Evolutionary conservation across 2,888 invertebrate species (phyloP).

Genomic region (Lomographa bimaculata): DNA sequence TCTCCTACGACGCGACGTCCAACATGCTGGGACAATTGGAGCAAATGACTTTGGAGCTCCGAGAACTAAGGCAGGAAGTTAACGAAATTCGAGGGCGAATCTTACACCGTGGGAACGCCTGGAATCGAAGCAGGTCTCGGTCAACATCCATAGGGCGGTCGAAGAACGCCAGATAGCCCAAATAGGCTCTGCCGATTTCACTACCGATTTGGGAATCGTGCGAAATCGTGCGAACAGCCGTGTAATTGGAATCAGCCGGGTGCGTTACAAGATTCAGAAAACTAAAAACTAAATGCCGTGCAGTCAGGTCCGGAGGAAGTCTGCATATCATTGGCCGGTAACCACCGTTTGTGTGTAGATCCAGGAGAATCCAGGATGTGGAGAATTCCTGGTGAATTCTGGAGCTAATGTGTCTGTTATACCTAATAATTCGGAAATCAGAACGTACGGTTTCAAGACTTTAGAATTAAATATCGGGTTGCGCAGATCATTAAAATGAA

Average conservation of each 20-base stretch:
- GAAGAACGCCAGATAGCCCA: not conserved
- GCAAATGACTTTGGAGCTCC: not conserved
- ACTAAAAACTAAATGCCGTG: not conserved
- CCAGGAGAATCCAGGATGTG: too few relatives aligned
- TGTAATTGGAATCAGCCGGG: not conserved
- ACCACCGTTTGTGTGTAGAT: not conserved
- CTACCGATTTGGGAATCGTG: not conserved
- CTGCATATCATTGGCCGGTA: not conserved
- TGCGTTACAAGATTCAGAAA: not conserved
- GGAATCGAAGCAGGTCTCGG: not conserved
- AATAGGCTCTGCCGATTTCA: not conserved
- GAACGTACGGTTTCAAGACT: not conserved
- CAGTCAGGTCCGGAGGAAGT: not conserved
- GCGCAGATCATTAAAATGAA: not conserved
- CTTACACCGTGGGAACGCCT: not conserved
- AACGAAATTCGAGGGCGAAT: not conserved
- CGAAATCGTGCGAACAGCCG: not conserved
- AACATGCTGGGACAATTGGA: not conserved
- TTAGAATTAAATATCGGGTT: not conserved
- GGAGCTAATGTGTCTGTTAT: too few relatives aligned
- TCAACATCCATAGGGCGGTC: not conserved
- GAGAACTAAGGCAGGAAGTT: not conserved
- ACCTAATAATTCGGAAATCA: not conserved
- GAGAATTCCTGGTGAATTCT: too few relatives aligned
- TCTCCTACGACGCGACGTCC: too few relatives aligned